A percentile compares a stretch with the other conserved stretches of the same genome.
Evolutionary conservation across 2,797 vertebrate genomes (phyloP).

Genomic region (Acipenser ruthenus): DNA sequence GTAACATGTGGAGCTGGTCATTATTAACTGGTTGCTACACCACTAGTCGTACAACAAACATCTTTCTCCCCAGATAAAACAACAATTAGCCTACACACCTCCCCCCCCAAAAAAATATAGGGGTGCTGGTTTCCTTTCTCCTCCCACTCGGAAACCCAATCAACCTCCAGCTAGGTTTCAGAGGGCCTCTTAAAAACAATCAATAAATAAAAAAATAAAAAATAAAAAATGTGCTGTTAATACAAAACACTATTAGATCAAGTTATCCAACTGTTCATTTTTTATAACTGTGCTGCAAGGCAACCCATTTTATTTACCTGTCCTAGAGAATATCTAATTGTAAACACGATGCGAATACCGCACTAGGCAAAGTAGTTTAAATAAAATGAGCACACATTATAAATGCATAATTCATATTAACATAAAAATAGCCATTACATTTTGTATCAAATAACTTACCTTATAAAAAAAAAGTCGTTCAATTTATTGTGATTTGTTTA

Average conservation of each 20-base stretch:
- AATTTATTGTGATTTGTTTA: conserved; percentile 5
- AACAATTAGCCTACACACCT: not conserved
- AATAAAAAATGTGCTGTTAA: not conserved
- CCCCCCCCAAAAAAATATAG: not conserved
- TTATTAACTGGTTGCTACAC: too few species aligned
- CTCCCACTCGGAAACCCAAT: conserved; percentile 1
- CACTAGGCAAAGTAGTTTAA: not conserved
- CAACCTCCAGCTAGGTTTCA: not conserved
- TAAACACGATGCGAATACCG: too few species aligned
- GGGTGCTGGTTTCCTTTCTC: not conserved
- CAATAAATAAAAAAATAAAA: too few species aligned
- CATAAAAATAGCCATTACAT: not conserved
- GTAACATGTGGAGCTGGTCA: too few species aligned
- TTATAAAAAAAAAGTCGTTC: not conserved
- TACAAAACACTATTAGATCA: too few species aligned
- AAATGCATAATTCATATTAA: not conserved
- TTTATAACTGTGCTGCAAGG: too few species aligned
- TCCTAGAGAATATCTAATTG: too few species aligned
- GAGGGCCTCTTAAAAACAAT: not conserved
- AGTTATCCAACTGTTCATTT: too few species aligned
- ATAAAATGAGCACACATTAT: not conserved
- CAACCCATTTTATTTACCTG: too few species aligned
- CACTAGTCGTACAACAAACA: too few species aligned
- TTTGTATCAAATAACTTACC: conserved; percentile 13
- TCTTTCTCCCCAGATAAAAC: too few species aligned